A percentile compares a stretch with the other conserved stretches of the same genome.
Evolutionary conservation across 2,888 invertebrate genomes (phyloP).

Genomic region (Microctonus hyperodae): DNA sequence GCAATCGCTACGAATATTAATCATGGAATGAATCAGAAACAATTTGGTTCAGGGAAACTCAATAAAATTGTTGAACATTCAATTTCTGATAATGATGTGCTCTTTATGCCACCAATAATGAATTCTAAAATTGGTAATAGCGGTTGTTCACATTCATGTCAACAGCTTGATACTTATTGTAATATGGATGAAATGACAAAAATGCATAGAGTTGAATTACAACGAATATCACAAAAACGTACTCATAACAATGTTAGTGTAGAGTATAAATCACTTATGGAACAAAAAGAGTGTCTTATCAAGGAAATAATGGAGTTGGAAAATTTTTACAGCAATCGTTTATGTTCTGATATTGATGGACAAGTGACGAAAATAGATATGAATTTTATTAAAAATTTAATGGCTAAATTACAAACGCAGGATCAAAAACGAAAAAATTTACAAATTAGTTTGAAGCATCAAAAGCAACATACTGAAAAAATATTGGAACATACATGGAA

Average conservation of each 20-base stretch:
- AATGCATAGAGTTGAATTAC: conserved; percentile 40
- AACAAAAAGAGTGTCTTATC: conserved; percentile 49
- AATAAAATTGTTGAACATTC: conserved; percentile 36
- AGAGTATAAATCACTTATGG: conserved; percentile 44
- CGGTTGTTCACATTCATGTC: conserved; percentile 34
- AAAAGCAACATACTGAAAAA: conserved; percentile 71
- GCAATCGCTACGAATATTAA: conserved; percentile 28
- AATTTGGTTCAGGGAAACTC: conserved; percentile 33
- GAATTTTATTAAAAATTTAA: conserved; percentile 45
- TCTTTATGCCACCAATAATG: conserved; percentile 24
- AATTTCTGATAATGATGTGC: conserved; percentile 28
- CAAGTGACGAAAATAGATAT: conserved; percentile 34
- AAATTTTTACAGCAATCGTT: conserved; percentile 39
- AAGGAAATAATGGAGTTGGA: conserved; percentile 51
- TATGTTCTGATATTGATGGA: conserved; percentile 27
- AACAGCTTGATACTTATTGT: conserved; percentile 39
- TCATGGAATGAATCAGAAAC: conserved; percentile 26
- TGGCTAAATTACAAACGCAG: conserved; percentile 62
- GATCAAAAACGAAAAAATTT: conserved; percentile 72
- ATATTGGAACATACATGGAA: conserved; percentile 66
- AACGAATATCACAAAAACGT: conserved; percentile 44
- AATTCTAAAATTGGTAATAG: conserved; percentile 24
- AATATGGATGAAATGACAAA: conserved; percentile 39
- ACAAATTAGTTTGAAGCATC: conserved; percentile 70
- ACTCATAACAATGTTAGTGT: conserved; percentile 40